A percentile compares a stretch with the other conserved stretches of the same genome.
Evolutionary conservation across 2,797 vertebrate genomes (phyloP).

Genomic region (Morus bassanus): DNA sequence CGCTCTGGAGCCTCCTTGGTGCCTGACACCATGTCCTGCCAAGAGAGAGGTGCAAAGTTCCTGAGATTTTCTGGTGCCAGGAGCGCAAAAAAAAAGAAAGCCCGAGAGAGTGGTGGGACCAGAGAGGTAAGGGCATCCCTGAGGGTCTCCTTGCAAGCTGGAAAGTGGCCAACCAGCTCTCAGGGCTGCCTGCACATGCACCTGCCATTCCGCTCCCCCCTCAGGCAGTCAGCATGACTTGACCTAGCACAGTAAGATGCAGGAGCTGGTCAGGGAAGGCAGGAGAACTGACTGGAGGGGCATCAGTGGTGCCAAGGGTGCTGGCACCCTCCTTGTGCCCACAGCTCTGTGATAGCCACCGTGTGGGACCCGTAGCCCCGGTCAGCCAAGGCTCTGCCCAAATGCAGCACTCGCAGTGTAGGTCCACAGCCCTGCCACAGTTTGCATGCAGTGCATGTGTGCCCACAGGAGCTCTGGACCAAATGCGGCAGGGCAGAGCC

Average conservation of each 20-base stretch:
- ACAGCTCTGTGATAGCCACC: background rate
- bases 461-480: background rate
- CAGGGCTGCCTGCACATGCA: background rate
- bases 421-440: no score
- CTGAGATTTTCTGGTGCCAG: background rate
- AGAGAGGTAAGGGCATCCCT: background rate
- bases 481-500: background rate
- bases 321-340: background rate
- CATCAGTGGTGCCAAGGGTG: background rate
- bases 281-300: background rate
- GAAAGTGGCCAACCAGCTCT: background rate
- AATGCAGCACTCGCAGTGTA: background rate
- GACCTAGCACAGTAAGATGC: background rate
- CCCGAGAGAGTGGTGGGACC: background rate
- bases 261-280: rapidly evolving
- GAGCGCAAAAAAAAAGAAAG: background rate
- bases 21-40: rapidly evolving
- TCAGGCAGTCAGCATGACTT: background rate
- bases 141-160: background rate
- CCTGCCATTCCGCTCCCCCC: background rate
- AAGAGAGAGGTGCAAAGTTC: background rate
- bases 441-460: rapidly evolving
- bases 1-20: rapidly evolving
- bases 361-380: rapidly evolving
- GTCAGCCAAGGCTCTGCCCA: background rate